A percentile compares a stretch with the other conserved stretches of the same genome.
These are phyloP conservation scores for Heloderma charlesbogerti DNA, from an alignment of 2,113 vertebrate species.

Conservation along the genomic window DNA sequence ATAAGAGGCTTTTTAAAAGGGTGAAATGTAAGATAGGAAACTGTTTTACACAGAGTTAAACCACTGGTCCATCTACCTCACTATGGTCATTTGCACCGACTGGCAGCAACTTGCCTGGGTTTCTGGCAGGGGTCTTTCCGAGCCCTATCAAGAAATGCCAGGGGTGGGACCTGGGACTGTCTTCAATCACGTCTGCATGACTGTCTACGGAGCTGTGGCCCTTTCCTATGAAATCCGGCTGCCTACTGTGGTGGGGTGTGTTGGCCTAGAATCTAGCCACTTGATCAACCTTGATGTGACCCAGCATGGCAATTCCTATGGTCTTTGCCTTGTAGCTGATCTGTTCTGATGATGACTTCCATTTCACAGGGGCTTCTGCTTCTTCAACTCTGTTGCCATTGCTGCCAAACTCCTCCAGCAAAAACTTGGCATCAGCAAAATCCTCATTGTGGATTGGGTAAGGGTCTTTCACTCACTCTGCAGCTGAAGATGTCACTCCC, in stretches of 20 bases:
- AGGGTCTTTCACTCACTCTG: slow-evolving; percentile 46
- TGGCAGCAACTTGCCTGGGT: neutral
- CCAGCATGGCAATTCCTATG: neutral
- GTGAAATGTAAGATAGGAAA: neutral
- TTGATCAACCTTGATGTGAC: neutral
- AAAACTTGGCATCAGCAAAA: slow-evolving; percentile 91
- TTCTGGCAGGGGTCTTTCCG: neutral
- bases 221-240: neutral
- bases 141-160: neutral
- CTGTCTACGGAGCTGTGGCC: too few relatives aligned
- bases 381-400: slow-evolving; percentile 97
- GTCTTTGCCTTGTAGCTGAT: neutral
- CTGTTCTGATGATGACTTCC: neutral
- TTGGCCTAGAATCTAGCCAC: neutral
- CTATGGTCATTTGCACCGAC: neutral
- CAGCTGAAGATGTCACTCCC: neutral
- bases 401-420: slow-evolving; percentile 94
- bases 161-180: neutral
- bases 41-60: neutral
- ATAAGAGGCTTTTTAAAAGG: neutral
- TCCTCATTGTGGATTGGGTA: slow-evolving; percentile 98
- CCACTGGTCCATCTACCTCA: too few relatives aligned
- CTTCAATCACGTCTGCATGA: neutral
- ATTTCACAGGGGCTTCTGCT: slow-evolving; percentile 93
- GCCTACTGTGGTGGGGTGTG: neutral